These are phyloP conservation scores for Halocynthia roretzi DNA, from an alignment of 23 tunicate species.

Conservation along the genomic window DNA sequence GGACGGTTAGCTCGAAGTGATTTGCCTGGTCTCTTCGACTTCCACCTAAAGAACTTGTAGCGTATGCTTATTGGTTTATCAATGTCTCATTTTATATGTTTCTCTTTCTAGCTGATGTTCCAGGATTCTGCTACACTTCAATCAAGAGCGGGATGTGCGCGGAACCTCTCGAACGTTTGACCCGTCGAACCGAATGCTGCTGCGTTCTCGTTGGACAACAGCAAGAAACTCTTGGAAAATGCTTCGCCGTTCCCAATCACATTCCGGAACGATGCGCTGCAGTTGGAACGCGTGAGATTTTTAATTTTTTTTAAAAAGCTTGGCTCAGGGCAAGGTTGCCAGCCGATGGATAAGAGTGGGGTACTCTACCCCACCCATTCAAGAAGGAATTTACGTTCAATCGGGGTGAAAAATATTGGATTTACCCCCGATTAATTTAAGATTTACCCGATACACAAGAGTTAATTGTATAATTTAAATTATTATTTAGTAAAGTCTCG, in stretches of 20 bases:
- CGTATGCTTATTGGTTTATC: background rate
- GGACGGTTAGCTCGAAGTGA: too few species aligned
- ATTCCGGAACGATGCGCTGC: constrained; percentile 80
- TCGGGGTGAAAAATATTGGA: background rate
- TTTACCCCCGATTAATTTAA: background rate
- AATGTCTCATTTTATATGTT: background rate
- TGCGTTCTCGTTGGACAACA: constrained; percentile 41
- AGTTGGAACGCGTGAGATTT: constrained; percentile 76
- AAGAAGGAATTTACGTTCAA: too few species aligned
- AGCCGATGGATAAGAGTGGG: too few species aligned
- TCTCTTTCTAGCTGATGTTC: constrained; percentile 45
- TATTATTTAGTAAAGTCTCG: too few species aligned
- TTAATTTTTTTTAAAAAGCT: background rate
- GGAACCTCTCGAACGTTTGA: constrained; percentile 50
- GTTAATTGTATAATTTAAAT: background rate
- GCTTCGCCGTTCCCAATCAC: constrained; percentile 87
- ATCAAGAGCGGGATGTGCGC: constrained; percentile 95
- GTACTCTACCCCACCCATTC: too few species aligned
- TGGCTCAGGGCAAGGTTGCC: background rate
- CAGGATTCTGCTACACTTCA: constrained; percentile 89
- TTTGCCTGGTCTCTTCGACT: too few species aligned
- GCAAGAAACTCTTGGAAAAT: constrained; percentile 90
- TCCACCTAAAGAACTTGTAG: too few species aligned
- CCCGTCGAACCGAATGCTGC: constrained; percentile 78
- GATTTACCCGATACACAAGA: background rate